These are phyloP conservation scores for Cromileptes altivelis DNA, from an alignment of 2,113 vertebrate genomes.

Conservation along the genomic window DNA sequence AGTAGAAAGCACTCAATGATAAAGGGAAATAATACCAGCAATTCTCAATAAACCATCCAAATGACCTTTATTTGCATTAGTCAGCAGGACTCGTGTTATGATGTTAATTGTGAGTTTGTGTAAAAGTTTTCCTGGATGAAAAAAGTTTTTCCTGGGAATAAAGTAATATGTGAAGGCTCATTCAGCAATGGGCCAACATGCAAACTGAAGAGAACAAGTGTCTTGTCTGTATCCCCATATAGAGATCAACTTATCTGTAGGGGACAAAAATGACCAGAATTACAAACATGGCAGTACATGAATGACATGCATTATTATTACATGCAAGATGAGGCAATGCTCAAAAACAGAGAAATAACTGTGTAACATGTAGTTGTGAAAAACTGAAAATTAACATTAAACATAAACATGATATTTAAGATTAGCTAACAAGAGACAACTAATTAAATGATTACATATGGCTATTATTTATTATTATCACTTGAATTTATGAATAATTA, in stretches of 20 bases:
- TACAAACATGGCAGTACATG: not conserved
- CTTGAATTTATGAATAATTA: not conserved
- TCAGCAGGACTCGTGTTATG: not conserved
- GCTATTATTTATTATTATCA: not conserved
- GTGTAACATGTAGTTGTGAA: not conserved
- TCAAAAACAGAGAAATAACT: not conserved
- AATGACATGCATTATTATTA: not conserved
- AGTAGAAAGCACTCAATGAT: not conserved
- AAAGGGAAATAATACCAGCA: not conserved
- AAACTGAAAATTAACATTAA: not conserved
- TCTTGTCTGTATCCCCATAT: not conserved
- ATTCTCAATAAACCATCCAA: not conserved
- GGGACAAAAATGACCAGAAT: not conserved
- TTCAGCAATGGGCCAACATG: not conserved
- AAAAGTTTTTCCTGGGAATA: not conserved
- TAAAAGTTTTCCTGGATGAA: not conserved
- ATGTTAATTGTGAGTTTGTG: not conserved
- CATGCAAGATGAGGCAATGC: not conserved
- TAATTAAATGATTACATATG: not conserved
- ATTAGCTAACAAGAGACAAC: not conserved
- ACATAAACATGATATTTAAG: not conserved
- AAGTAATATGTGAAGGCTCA: not conserved
- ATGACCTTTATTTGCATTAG: conserved; percentile 1
- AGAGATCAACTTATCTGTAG: not conserved
- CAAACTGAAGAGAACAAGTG: not conserved